Base-by-base conservation (phyloP, 2,888 invertebrate species). In the Eupithecia insigniata region DNA sequence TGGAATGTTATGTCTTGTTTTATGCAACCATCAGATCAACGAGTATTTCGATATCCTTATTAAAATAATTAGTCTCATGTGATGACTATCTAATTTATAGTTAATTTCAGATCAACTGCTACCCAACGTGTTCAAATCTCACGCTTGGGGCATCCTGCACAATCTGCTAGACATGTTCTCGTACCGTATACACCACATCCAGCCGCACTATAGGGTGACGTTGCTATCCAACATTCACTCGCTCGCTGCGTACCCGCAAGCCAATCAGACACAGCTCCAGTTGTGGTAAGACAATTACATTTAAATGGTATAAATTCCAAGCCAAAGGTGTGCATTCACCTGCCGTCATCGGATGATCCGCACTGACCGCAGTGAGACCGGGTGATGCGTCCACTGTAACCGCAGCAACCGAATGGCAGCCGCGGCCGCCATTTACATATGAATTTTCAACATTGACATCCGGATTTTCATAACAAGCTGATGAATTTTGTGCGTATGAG, bases 111-210 rank as follows among this genome's bases (percentile, higher is more conserved):
- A 96, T 86, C 98, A 98, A 90, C 90, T 99, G 61, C 90, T 99
- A 78, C 98, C 99, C 0, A 97, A 97, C 34, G 98, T 98, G 55
- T 98, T 98, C 86, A 98, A 98, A 88, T 97, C 97, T 18, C 98
- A 98, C 82, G 98, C 98, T 0, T 98, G 98, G 98, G 98, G 98
- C 30, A 99, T 98, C 70, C 94, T 99, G n/a, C 98, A 99, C 87
- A 99, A 98, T 0, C 92, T 99, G 51, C 89, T 99, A 84, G 99
- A 99, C 90, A 99, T 99, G 99, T 99, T 99, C 89, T 98, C 98
- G 75, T 99, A 99, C 88, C 95, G 99, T 64, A 96, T 99, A 90
- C 99, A 99, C 89, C 99, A 99, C 89, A 98, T 99, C 79, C 99
- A 98, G 84, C 98, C 99, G 0, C 98, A 99, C 91, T 99, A 99